These are phyloP conservation scores for Buphagus erythrorhynchus DNA, from an alignment of 2,797 vertebrate species.

Conservation along the genomic window DNA sequence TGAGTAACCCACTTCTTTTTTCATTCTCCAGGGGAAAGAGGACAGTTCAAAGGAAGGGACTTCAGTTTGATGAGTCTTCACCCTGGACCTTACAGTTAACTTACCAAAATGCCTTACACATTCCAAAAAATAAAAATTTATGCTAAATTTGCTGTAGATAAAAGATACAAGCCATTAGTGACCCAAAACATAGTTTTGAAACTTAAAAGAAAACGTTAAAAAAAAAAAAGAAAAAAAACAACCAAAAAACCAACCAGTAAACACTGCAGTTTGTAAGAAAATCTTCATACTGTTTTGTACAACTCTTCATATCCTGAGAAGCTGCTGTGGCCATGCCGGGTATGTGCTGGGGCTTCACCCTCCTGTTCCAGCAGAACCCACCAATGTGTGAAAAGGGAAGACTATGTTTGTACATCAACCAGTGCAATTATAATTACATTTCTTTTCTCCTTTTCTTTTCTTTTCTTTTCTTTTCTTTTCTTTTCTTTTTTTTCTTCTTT, in stretches of 20 bases:
- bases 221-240: background rate
- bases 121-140: slow-evolving; percentile 85
- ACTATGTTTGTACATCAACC: slow-evolving; percentile 76
- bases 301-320: slow-evolving; percentile 76
- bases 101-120: slow-evolving; percentile 96
- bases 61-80: slow-evolving; percentile 85
- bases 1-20: background rate
- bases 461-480: background rate
- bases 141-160: slow-evolving; percentile 84
- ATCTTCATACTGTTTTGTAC: slow-evolving; percentile 75
- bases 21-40: slow-evolving; percentile 82
- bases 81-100: slow-evolving; percentile 76
- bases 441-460: background rate
- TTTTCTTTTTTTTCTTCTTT: background rate
- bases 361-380: slow-evolving; percentile 67
- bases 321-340: slow-evolving; percentile 66
- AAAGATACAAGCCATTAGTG: slow-evolving; percentile 79
- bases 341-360: slow-evolving; percentile 52
- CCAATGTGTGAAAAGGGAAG: slow-evolving; percentile 81
- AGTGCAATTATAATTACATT: slow-evolving; percentile 85
- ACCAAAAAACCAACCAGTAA: background rate
- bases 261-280: slow-evolving; percentile 66
- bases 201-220: background rate
- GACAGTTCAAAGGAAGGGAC: slow-evolving; percentile 88
- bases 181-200: slow-evolving; percentile 71